A percentile compares a stretch with the other conserved stretches of the same genome.
Evolutionary conservation across 2,888 invertebrate genomes (phyloP).

Genomic region (Stenotaenia linearis): DNA sequence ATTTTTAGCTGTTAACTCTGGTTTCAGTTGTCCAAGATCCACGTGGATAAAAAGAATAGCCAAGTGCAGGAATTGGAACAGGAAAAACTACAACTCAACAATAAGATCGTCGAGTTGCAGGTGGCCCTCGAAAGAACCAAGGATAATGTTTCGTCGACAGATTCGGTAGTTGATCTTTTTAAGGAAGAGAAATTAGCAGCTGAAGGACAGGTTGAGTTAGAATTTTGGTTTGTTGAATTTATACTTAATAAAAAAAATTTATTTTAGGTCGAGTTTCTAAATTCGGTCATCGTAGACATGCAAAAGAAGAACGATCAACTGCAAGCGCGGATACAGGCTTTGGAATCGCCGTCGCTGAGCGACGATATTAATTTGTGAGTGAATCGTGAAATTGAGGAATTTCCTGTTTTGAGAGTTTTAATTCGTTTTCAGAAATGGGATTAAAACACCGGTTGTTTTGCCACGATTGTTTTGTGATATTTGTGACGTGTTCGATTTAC

Average conservation of each 20-base stretch:
- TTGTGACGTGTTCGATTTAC: slow-evolving; percentile 91
- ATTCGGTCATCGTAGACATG: slow-evolving; percentile 94
- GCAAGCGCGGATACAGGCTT: slow-evolving; percentile 67
- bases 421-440: slow-evolving; percentile 37
- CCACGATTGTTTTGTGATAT: slow-evolving; percentile 94
- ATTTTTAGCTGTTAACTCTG: not conserved
- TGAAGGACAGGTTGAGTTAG: not conserved
- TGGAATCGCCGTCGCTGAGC: slow-evolving; percentile 60
- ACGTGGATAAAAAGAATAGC: not conserved
- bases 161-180: not conserved
- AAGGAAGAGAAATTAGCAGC: not conserved
- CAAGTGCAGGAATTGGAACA: slow-evolving; percentile 33
- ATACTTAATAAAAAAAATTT: not conserved
- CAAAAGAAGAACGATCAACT: slow-evolving; percentile 85
- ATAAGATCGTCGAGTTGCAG: slow-evolving; percentile 29
- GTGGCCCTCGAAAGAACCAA: not conserved
- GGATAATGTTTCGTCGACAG: not conserved
- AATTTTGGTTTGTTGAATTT: not conserved
- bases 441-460: slow-evolving; percentile 47
- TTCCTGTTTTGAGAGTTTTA: not conserved
- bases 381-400: not conserved
- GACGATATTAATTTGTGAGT: slow-evolving; percentile 50
- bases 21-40: not conserved
- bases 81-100: slow-evolving; percentile 35
- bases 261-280: slow-evolving; percentile 66